Evolutionary conservation across 2,888 invertebrate species (phyloP).

Genomic region (Cryptocephalus moraei): DNA sequence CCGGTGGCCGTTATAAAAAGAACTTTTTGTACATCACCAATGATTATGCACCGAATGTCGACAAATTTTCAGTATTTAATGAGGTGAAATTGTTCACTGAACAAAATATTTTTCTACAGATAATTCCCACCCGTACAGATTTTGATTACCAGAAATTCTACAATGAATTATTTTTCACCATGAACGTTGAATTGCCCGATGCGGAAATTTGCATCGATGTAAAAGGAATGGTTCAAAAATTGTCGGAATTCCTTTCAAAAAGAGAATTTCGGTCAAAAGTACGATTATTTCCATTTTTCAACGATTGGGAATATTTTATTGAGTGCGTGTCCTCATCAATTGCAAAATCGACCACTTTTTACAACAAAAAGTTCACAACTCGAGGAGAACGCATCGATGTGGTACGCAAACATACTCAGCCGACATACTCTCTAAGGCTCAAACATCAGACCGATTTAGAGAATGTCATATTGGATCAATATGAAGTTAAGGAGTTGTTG

Average conservation of each 20-base stretch:
- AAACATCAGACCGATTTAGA: neutral
- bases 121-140: constrained; percentile 18
- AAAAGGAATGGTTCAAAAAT: constrained; percentile 21
- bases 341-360: too few relatives aligned
- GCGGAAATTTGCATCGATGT: constrained; percentile 22
- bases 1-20: constrained; percentile 20
- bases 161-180: too few relatives aligned
- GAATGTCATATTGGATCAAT: constrained; percentile 14
- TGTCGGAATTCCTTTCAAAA: too few relatives aligned
- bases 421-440: neutral
- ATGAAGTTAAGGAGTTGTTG: constrained; percentile 14
- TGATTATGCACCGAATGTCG: constrained; percentile 24
- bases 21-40: constrained; percentile 24
- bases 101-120: constrained; percentile 20
- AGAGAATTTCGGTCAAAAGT: too few relatives aligned
- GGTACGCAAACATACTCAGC: neutral
- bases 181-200: constrained; percentile 17
- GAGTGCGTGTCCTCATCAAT: too few relatives aligned
- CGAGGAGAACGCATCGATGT: too few relatives aligned
- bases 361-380: too few relatives aligned
- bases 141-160: constrained; percentile 26
- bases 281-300: constrained; percentile 22
- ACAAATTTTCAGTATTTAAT: constrained; percentile 25
- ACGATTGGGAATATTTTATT: too few relatives aligned
- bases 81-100: constrained; percentile 25